Evolutionary conservation across 2,113 vertebrate genomes (phyloP).

Genomic region (Lycaon pictus): DNA sequence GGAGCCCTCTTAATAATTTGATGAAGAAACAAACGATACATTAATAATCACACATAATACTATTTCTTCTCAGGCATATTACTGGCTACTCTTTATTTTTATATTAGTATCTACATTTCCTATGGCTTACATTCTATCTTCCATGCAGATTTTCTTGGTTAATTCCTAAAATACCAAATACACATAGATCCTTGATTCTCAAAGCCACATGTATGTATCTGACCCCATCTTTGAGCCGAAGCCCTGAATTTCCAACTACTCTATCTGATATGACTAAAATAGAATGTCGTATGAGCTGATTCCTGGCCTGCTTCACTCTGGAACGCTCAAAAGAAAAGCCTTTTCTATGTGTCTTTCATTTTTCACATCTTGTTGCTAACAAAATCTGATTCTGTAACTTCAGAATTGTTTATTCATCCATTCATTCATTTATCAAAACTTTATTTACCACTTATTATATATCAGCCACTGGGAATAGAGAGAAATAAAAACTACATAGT

Average conservation of each 20-base stretch:
- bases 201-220: not conserved
- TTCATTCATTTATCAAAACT: not conserved
- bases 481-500: not conserved
- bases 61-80: not conserved
- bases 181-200: not conserved
- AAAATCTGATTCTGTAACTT: constrained; percentile 6
- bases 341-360: not conserved
- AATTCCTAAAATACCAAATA: not conserved
- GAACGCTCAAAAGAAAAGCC: not conserved
- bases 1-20: not conserved
- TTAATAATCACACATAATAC: not conserved
- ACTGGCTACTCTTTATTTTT: not conserved
- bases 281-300: not conserved
- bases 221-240: not conserved
- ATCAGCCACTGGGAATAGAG: not conserved
- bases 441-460: not conserved
- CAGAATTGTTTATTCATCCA: not conserved
- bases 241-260: not conserved
- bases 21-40: not conserved
- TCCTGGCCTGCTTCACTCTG: not conserved
- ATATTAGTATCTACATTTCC: not conserved
- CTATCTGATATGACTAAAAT: not conserved
- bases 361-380: not conserved
- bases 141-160: not conserved
- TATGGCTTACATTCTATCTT: not conserved